Evolutionary conservation across 2,888 invertebrate species (phyloP).

Genomic region (Muscina levida): DNA sequence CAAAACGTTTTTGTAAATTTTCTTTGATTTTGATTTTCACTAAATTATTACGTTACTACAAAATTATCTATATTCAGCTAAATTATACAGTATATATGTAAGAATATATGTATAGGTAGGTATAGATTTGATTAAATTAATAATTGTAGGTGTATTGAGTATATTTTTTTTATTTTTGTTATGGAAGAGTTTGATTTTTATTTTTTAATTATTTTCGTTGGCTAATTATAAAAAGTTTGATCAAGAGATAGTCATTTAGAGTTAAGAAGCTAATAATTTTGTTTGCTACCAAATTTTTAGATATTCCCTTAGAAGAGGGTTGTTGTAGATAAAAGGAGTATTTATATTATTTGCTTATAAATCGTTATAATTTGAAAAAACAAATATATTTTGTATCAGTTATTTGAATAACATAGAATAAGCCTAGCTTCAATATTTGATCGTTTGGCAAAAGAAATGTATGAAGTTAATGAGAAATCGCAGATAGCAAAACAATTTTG

Average conservation of each 20-base stretch:
- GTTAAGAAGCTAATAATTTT: slow-evolving; percentile 27
- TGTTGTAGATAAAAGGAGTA: not conserved
- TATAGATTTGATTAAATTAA: slow-evolving; percentile 29
- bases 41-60: no score
- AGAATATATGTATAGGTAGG: not conserved
- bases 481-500: no score
- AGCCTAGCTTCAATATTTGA: no score
- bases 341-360: not conserved
- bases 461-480: no score
- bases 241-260: slow-evolving; percentile 7
- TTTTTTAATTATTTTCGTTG: slow-evolving; percentile 11
- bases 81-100: not conserved
- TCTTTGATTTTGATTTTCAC: slow-evolving; percentile 18
- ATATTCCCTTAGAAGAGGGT: slow-evolving; percentile 9
- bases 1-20: no score
- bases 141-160: slow-evolving; percentile 31
- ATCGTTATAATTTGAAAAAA: slow-evolving; percentile 7
- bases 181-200: slow-evolving; percentile 20
- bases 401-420: no score
- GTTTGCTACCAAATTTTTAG: slow-evolving; percentile 24
- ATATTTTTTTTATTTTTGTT: slow-evolving; percentile 1
- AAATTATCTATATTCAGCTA: slow-evolving; percentile 13
- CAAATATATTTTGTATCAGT: no score
- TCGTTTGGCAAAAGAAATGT: no score
- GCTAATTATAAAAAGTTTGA: slow-evolving; percentile 1